Conservation (phyloP, 1,140 invertebrate genomes). For the Neocloeon triangulifer region DNA sequence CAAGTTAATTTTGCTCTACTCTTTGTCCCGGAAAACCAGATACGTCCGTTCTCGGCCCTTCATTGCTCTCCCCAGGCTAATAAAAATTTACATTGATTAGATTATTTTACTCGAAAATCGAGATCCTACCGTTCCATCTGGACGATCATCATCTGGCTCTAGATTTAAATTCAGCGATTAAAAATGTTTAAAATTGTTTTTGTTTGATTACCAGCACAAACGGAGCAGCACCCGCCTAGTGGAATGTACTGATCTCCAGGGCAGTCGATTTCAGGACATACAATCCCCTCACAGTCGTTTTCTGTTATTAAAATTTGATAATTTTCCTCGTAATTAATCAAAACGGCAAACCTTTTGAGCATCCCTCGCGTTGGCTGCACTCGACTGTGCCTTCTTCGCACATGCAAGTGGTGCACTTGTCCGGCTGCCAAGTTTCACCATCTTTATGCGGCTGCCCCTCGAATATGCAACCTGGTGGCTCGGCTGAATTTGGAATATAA, state of each 20-base stretch:
- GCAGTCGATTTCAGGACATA: conserved; percentile 20
- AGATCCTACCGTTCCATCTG: neutral
- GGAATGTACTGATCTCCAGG: conserved; percentile 21
- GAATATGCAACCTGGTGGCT: conserved; percentile 16
- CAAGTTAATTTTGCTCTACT: conserved; percentile 4
- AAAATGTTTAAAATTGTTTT: neutral
- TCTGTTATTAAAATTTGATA: neutral
- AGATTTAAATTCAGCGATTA: neutral
- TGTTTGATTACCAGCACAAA: conserved; percentile 17
- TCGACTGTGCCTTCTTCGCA: conserved; percentile 29
- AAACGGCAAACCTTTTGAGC: conserved; percentile 10
- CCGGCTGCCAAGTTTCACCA: conserved; percentile 33
- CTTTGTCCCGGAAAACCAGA: conserved; percentile 8
- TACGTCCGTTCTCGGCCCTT: conserved; percentile 4
- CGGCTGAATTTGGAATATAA: conserved; percentile 5
- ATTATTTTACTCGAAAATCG: conserved; percentile 8
- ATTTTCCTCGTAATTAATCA: conserved; percentile 7
- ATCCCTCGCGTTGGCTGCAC: conserved; percentile 20
- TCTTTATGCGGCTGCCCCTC: conserved; percentile 29
- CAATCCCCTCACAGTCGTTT: conserved; percentile 17
- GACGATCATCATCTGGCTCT: neutral
- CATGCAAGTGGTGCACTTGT: conserved; percentile 35
- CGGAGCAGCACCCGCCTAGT: conserved; percentile 25
- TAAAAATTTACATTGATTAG: conserved; percentile 3
- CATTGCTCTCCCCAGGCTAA: conserved; percentile 12